Conservation (phyloP, 2,113 vertebrate species). For the Antidorcas marsupialis region DNA sequence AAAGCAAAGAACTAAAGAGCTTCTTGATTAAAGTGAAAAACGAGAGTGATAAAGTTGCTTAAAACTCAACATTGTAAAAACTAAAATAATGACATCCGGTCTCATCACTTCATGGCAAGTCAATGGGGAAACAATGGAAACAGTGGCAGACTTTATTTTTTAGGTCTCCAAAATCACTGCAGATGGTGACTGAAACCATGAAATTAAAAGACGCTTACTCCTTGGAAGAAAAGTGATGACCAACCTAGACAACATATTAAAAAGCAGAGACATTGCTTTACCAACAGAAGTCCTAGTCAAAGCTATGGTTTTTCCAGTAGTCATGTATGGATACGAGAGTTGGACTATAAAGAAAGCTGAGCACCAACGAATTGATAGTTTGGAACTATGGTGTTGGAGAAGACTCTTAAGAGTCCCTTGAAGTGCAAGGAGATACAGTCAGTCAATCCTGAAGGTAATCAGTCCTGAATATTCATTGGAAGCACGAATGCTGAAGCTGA, state of each 20-base stretch:
- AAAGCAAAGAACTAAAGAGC: background rate
- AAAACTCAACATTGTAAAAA: background rate
- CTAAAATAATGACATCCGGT: background rate
- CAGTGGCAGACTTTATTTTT: background rate
- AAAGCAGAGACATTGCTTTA: background rate
- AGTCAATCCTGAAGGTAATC: background rate
- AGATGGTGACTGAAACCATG: background rate
- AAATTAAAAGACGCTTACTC: background rate
- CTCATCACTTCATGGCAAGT: background rate
- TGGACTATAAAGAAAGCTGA: background rate
- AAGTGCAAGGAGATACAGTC: background rate
- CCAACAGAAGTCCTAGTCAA: background rate
- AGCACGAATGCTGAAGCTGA: background rate
- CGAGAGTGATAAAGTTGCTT: background rate
- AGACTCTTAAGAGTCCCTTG: background rate
- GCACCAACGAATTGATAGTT: background rate
- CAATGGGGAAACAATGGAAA: background rate
- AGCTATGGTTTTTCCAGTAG: background rate
- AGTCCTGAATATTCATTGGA: background rate
- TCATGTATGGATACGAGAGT: background rate
- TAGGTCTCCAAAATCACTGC: background rate
- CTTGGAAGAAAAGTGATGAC: background rate
- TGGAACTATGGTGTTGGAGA: background rate
- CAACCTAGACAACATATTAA: background rate
- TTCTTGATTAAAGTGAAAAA: background rate